Evolutionary conservation across 2,888 invertebrate species (phyloP), one percentile per base, ranked within the genome.

Genomic region (Papilio elwesi): DNA sequence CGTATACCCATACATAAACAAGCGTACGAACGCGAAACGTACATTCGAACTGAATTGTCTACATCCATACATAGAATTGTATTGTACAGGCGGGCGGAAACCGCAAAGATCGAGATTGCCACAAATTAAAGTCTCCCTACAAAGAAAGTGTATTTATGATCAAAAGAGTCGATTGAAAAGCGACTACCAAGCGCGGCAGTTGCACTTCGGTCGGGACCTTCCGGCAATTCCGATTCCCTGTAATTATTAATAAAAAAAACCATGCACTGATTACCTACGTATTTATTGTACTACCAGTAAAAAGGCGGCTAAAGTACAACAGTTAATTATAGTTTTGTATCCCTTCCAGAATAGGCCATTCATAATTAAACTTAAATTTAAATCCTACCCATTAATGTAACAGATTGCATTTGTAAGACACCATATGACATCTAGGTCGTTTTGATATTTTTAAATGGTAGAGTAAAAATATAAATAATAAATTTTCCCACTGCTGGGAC

Each of bases 161-260:
- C 82, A 87, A 86, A 86, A 82, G 81, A 81, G 78, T 76, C 76
- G 77, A 78, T 81, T 82, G 81, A 80, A 83, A 83, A 80, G 81
- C 78, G 76, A 74, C 75, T 75, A 75, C 77, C 73, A 65, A 71
- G 77, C 71, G 79, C 81, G 85, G 76, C 86, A 85, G 86, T 84
- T 85, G 88, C 82, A 80, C 81, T 85, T 82, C 84, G 84, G 83
- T 76, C 77, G 78, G 76, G 81, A 80, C 83, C 83, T 82, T 81
- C 83, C 82, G 83, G 82, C 80, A 79, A 84, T 85, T 82, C 81
- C 78, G 80, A 82, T 82, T 81, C 78, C 78, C 85, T 85, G 80
- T 84, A 89, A 90, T 90, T 89, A 89, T 82, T 82, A 82, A 78
- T 79, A 84, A 85, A 85, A 85, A 85, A 83, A 82, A 80, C 78